Evolutionary conservation across 2,888 invertebrate genomes (phyloP).

Genomic region (Drosophila algonquin): DNA sequence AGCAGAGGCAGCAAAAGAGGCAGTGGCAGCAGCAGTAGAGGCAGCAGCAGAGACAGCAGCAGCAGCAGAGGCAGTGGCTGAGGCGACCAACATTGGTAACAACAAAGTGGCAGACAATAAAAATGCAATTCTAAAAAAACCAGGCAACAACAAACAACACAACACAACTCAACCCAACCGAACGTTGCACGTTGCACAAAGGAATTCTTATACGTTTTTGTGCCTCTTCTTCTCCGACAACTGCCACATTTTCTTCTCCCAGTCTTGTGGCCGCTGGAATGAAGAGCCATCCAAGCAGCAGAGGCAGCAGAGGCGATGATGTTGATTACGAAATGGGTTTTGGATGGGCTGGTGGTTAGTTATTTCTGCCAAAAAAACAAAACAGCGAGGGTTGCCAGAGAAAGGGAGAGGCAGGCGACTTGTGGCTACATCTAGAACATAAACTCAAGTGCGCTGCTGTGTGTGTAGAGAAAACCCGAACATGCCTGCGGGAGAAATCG

Average conservation of each 20-base stretch:
- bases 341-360: neutral
- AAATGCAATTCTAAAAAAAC: constrained; percentile 74
- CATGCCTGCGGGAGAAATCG: no score
- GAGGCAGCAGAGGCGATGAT: constrained; percentile 38
- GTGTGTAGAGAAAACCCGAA: no score
- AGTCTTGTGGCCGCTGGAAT: neutral
- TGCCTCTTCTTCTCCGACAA: constrained; percentile 27
- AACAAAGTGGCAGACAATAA: constrained; percentile 77
- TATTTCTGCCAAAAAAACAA: constrained; percentile 8
- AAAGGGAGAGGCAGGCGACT: no score
- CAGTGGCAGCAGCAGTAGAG: neutral
- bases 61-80: constrained; percentile 40
- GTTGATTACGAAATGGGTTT: constrained; percentile 41
- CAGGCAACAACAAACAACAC: constrained; percentile 43
- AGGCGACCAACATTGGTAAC: constrained; percentile 69
- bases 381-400: constrained; percentile 1
- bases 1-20: neutral
- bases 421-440: no score
- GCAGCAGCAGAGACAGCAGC: neutral
- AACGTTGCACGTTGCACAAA: constrained; percentile 62
- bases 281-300: constrained; percentile 28
- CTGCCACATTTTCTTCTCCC: no score
- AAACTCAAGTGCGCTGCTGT: no score
- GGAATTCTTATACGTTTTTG: constrained; percentile 68
- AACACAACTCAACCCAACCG: constrained; percentile 13